phyloP scores from a whole-genome alignment of 2,113 vertebrate species.

The Chloroceryle aenea region DNA sequence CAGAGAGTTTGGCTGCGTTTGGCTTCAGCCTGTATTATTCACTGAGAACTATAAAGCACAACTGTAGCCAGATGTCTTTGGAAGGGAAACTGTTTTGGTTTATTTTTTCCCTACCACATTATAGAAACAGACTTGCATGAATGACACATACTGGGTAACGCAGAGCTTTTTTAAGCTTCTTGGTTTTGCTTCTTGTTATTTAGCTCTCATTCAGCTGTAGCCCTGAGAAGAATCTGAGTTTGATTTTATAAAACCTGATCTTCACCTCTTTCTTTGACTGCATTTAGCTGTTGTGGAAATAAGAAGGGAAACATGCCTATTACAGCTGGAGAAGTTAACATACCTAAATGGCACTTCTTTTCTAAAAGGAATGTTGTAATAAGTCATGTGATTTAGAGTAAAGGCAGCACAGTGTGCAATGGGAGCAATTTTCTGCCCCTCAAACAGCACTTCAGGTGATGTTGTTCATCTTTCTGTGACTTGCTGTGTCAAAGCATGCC shows the following conservation, averaged over 20 bases:
- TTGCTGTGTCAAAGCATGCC: conserved; percentile 89
- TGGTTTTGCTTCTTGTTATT: background rate
- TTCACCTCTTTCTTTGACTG: conserved; percentile 68
- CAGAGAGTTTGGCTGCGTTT: background rate
- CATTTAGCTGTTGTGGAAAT: conserved; percentile 28
- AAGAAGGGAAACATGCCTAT: conserved; percentile 23
- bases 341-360: conserved; percentile 90
- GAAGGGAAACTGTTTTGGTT: background rate
- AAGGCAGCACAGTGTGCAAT: conserved; percentile 82
- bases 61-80: background rate
- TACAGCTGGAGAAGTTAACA: conserved; percentile 85
- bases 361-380: conserved; percentile 77
- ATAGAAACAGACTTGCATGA: conserved; percentile 30
- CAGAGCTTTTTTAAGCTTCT: conserved; percentile 16
- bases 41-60: background rate
- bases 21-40: background rate
- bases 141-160: background rate
- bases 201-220: background rate
- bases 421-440: conserved; percentile 97
- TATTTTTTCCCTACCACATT: background rate
- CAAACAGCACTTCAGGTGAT: conserved; percentile 92
- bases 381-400: conserved; percentile 81
- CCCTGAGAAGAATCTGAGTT: conserved; percentile 22
- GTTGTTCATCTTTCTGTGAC: conserved; percentile 93
- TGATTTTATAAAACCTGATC: conserved; percentile 70